Conservation (phyloP, 2,797 vertebrate genomes). For the Sardinella longiceps region DNA sequence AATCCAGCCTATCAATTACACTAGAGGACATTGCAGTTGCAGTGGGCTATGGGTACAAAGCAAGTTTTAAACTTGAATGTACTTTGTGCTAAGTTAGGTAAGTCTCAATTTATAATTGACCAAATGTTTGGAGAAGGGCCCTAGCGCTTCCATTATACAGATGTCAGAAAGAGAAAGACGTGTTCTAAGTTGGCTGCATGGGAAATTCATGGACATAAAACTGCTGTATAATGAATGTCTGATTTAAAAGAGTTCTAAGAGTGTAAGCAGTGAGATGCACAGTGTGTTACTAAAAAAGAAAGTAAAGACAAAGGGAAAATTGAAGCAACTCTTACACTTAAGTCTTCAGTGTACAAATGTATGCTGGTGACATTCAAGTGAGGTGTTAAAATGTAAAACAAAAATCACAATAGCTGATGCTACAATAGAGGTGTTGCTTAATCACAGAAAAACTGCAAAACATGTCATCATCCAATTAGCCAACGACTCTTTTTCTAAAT, state of each 20-base stretch:
- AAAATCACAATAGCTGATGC: neutral
- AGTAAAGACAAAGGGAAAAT: no score
- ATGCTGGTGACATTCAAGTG: neutral
- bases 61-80: neutral
- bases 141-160: neutral
- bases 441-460: neutral
- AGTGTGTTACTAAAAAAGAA: neutral
- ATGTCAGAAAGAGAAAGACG: neutral
- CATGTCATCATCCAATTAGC: neutral
- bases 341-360: neutral
- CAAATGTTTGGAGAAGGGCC: neutral
- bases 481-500: neutral
- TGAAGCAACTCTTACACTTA: no score
- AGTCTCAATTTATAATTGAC: neutral
- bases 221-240: neutral
- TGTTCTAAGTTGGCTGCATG: neutral
- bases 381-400: neutral
- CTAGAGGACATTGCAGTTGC: neutral
- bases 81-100: neutral
- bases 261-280: neutral
- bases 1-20: neutral
- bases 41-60: neutral
- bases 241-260: neutral
- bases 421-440: neutral
- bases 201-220: neutral